phyloP scores from a whole-genome alignment of 2,797 vertebrate genomes.

The Gambelia wislizenii region DNA sequence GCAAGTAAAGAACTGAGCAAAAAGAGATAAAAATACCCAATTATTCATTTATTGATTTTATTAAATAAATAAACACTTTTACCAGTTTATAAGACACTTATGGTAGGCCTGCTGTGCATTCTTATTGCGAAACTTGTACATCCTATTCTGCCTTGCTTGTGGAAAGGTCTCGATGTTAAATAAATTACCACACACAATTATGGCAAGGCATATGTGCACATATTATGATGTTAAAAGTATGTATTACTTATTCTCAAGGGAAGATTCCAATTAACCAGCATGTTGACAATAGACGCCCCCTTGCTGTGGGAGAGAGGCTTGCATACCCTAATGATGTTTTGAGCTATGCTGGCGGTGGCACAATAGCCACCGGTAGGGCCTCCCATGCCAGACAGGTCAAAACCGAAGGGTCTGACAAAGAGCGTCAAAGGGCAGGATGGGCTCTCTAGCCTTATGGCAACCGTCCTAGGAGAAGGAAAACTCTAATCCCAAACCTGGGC shows the following conservation, averaged over 20 bases:
- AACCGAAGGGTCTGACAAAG: too few species aligned
- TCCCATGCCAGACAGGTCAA: too few species aligned
- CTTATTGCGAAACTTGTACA: not conserved
- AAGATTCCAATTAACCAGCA: conserved; percentile 52
- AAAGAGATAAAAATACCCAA: not conserved
- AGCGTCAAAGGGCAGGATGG: too few species aligned
- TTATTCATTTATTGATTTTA: not conserved
- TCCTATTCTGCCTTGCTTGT: conserved; percentile 8
- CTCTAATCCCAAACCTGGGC: too few species aligned
- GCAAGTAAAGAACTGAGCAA: not conserved
- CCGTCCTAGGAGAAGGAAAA: too few species aligned
- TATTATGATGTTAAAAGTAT: conserved; percentile 4
- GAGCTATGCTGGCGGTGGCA: too few species aligned
- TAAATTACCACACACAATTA: conserved; percentile 27
- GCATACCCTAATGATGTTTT: too few species aligned
- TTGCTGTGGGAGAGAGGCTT: too few species aligned
- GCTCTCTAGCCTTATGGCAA: too few species aligned
- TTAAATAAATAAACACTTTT: not conserved
- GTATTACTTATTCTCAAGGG: conserved; percentile 41
- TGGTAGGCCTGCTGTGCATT: not conserved
- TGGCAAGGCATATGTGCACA: not conserved
- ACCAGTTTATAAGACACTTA: not conserved
- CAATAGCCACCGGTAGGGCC: too few species aligned
- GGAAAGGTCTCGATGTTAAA: conserved; percentile 18
- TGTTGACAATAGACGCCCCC: conserved; percentile 33